Base-by-base conservation (phyloP, 2,113 vertebrate genomes). In the Erinaceus europaeus region DNA sequence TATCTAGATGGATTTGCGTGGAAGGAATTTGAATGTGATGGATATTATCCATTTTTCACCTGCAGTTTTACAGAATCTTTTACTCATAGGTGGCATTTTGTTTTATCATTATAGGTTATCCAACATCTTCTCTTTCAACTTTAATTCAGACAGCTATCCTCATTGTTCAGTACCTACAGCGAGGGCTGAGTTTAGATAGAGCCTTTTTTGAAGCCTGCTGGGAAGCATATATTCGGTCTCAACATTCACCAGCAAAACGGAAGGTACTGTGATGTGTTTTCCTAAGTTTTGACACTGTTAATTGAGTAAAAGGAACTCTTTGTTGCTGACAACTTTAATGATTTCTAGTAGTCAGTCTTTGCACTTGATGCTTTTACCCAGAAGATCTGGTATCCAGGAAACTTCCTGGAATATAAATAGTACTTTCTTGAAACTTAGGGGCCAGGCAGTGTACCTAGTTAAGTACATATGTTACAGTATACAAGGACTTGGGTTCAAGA, bases 201-300 rank as follows among this genome's bases (percentile, higher is more conserved):
- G 98, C 98, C 65, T 97, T 99, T 94, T 97, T 97, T 89, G 98
- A 98, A 72, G 98, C 98, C 36, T 99, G 98, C 91, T 96, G 96
- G 90, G 98, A 98, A 89, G 97, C 98, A 1, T 99, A 99, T 92
- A 97, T 97, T 6, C 71, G 93, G 52, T 97, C 98, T 65, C 99
- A 99, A 42, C 98, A 98, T 53, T 97, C 97, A 36, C 93, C 96
- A 23, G 74, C 96, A 86, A 98, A 93, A 80, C 98, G 97, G 46
- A 98, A 98, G 98, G 99, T 99, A 97, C 48, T 67, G 2, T 65
- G 11, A 86, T 78, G 7, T 36, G 5, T 72, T 62, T 32, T 12
- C 27, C 4, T 53, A 4, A 21, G 50, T 27, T 85, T 23, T 71
- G 12, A 57, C 55, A 29, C 5, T 29, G 5, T n/a, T n/a, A n/a